Conservation (phyloP, 2,797 vertebrate genomes). For the Anolis apletophallus region DNA sequence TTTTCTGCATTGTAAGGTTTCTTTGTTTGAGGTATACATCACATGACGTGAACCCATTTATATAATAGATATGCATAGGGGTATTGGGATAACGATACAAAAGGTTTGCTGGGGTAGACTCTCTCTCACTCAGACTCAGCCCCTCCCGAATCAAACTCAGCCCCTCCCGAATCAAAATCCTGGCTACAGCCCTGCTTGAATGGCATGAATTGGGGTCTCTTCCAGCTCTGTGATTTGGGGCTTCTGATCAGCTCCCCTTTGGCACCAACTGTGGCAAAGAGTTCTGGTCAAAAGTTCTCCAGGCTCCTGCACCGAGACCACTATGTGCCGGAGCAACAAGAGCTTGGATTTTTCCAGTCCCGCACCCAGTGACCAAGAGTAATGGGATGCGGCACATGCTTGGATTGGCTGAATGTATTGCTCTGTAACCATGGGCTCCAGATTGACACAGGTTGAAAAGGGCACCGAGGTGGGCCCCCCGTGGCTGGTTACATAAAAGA, state of each 20-base stretch:
- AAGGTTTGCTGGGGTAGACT: too few relatives aligned
- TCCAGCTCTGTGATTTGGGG: too few relatives aligned
- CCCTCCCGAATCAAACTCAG: too few relatives aligned
- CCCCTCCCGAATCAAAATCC: too few relatives aligned
- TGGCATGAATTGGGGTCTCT: too few relatives aligned
- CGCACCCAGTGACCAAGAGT: conserved; percentile 18
- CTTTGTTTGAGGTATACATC: too few relatives aligned
- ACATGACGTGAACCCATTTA: too few relatives aligned
- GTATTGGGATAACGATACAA: too few relatives aligned
- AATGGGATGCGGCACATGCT: conserved; percentile 11
- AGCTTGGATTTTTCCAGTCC: conserved; percentile 19
- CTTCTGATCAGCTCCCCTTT: not conserved
- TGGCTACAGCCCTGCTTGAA: too few relatives aligned
- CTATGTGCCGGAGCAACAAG: not conserved
- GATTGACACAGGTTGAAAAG: conserved; percentile 35
- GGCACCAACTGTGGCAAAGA: not conserved
- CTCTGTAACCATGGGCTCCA: conserved; percentile 33
- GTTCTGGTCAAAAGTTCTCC: not conserved
- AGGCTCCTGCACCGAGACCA: not conserved
- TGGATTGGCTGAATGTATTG: conserved; percentile 17
- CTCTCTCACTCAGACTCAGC: too few relatives aligned
- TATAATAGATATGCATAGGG: too few relatives aligned
- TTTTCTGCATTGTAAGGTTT: too few relatives aligned
- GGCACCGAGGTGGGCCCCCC: conserved; percentile 3
- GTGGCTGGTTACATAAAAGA: conserved; percentile 13